phyloP scores from a whole-genome alignment of 1,140 invertebrate species.

The Pseudomyrmex gracilis region DNA sequence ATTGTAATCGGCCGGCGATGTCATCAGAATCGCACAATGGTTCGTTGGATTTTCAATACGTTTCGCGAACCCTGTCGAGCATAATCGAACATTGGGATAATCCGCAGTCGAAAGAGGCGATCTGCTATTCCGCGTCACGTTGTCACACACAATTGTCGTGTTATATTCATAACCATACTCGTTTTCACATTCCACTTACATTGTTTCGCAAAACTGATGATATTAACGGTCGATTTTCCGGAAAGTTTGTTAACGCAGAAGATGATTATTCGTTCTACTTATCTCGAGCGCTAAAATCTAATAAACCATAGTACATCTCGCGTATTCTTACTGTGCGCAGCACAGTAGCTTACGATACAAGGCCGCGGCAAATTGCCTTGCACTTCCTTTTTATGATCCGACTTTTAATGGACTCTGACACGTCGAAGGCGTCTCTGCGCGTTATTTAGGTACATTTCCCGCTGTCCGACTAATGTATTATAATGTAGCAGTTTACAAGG shows the following conservation, averaged over 20 bases:
- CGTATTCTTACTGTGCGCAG: background rate
- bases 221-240: background rate
- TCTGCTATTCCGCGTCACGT: slow-evolving; percentile 21
- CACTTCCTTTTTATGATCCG: background rate
- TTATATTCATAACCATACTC: slow-evolving; percentile 37
- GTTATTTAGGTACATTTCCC: slow-evolving; percentile 7
- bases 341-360: background rate
- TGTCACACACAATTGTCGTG: slow-evolving; percentile 49
- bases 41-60: slow-evolving; percentile 68
- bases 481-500: slow-evolving; percentile 18
- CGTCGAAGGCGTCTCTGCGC: background rate
- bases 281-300: too few relatives aligned
- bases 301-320: background rate
- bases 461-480: slow-evolving; percentile 37
- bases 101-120: slow-evolving; percentile 35
- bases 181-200: slow-evolving; percentile 42
- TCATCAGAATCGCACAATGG: slow-evolving; percentile 61
- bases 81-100: slow-evolving; percentile 60
- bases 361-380: background rate
- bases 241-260: background rate
- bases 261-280: too few relatives aligned
- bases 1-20: slow-evolving; percentile 68
- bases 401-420: slow-evolving; percentile 33
- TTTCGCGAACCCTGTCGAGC: slow-evolving; percentile 29
- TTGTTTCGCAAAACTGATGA: background rate